Conservation (phyloP, 2,113 vertebrate genomes). For the Porphyrio hochstetteri region DNA sequence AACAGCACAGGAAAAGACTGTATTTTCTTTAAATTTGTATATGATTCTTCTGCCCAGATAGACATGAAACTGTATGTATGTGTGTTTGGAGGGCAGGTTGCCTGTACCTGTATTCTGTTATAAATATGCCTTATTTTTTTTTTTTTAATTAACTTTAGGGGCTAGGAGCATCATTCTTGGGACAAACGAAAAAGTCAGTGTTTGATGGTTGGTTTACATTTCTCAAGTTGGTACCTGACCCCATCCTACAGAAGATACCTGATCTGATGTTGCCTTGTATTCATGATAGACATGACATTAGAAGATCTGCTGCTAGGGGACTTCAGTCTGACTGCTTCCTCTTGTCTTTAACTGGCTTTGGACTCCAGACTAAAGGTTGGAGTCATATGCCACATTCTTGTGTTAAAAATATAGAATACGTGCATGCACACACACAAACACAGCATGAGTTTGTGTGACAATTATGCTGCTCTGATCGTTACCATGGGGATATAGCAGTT, state of each 20-base stretch:
- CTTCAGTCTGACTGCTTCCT: not conserved
- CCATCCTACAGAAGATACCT: not conserved
- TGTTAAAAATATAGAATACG: not conserved
- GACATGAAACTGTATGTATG: not conserved
- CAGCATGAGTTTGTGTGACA: not conserved
- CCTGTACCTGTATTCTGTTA: not conserved
- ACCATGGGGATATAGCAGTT: not conserved
- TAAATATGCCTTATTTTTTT: not conserved
- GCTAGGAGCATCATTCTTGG: not conserved
- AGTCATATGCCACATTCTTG: not conserved
- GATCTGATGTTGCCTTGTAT: not conserved
- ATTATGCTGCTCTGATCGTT: fast-evolving
- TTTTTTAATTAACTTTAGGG: not conserved
- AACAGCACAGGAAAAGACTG: not conserved
- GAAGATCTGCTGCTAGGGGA: not conserved
- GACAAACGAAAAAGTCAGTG: not conserved
- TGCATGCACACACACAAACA: not conserved
- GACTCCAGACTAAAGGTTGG: not conserved
- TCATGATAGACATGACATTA: not conserved
- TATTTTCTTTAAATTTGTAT: not conserved
- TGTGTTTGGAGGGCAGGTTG: not conserved
- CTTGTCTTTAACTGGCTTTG: not conserved
- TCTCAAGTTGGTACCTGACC: not conserved
- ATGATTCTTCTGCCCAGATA: not conserved
- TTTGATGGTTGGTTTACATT: not conserved